phyloP scores from a whole-genome alignment of 1,140 invertebrate species.

The Leptestheria dahalacensis region DNA sequence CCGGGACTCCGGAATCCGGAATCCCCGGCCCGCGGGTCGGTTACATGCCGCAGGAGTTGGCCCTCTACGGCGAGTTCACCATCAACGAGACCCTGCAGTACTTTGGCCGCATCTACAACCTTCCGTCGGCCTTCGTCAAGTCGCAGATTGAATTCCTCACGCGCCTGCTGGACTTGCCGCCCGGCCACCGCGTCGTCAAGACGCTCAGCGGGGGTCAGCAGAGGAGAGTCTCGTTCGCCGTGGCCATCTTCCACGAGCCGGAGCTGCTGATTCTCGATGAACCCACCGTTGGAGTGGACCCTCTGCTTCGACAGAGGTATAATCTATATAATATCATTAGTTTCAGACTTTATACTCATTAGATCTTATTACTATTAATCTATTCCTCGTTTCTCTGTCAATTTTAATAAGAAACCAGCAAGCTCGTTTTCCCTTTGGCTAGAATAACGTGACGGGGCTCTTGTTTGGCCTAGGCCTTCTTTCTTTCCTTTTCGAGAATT shows the following conservation, averaged over 20 bases:
- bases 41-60: constrained; percentile 47
- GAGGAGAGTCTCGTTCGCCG: constrained; percentile 77
- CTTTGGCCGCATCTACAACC: constrained; percentile 87
- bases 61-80: constrained; percentile 84
- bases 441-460: too few species aligned
- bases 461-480: too few species aligned
- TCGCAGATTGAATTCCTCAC: constrained; percentile 73
- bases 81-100: constrained; percentile 90
- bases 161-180: constrained; percentile 75
- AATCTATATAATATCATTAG: neutral
- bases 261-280: constrained; percentile 89
- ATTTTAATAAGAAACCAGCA: too few species aligned
- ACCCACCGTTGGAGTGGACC: constrained; percentile 86
- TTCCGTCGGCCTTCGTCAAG: constrained; percentile 60
- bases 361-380: neutral
- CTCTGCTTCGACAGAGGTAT: constrained; percentile 52
- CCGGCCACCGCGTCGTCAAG: constrained; percentile 66
- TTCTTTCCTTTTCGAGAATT: too few species aligned
- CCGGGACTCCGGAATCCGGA: constrained; percentile 50
- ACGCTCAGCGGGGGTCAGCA: constrained; percentile 88
- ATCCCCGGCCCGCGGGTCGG: constrained; percentile 70
- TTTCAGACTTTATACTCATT: neutral
- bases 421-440: too few species aligned
- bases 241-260: constrained; percentile 81
- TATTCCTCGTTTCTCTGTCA: too few species aligned